Base-by-base conservation (phyloP, 2,113 vertebrate genomes). In the Phalacrocorax aristotelis region DNA sequence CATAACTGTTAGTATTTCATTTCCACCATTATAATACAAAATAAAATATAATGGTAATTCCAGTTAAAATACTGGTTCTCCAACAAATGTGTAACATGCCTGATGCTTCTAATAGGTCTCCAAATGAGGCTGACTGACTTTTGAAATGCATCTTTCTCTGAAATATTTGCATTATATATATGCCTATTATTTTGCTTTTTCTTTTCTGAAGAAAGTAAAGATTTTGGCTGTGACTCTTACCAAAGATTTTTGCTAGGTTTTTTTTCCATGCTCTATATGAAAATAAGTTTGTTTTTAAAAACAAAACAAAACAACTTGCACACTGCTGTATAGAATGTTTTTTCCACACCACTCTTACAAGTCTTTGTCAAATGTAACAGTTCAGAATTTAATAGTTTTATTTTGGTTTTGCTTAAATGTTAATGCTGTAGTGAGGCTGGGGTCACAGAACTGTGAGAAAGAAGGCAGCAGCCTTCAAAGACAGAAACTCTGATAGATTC, bases 401-500 rank as follows among this genome's bases (percentile, higher is more conserved):
- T 30, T 91, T 46, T 57, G 18, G 0, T 70, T 95, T 61, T 77
- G 16, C 17, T 87, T 68, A 74, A 84, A 81, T 58, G 7, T 27
- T 69, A 87, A 46, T 18, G 15, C 38, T 62, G 23, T 36, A 57
- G 14, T 29, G 80, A 93, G 64, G 34, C 15, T 89, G 58, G 51
- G 58, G 91, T 66, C 76, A 71, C 42, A 68, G 38, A 81, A 55
- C 22, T 82, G 69, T 51, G 51, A 87, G 83, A 74, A 93, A 92
- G 76, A 69, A 87, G 87, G 87, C 83, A 95, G 87, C 30, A 89
- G 52, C 52, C 81, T 84, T 84, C 83, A 89, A 91, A 70, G 81
- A 81, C 78, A 90, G 7, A 58, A 11, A 76, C 57, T 52, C 18
- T 68, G 54, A 60, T 7, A 66, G 51, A 71, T 64, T 64, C 52